Evolutionary conservation across 2,113 vertebrate species (phyloP), one percentile per base, ranked within the genome.

Genomic region (Verasper variegatus): DNA sequence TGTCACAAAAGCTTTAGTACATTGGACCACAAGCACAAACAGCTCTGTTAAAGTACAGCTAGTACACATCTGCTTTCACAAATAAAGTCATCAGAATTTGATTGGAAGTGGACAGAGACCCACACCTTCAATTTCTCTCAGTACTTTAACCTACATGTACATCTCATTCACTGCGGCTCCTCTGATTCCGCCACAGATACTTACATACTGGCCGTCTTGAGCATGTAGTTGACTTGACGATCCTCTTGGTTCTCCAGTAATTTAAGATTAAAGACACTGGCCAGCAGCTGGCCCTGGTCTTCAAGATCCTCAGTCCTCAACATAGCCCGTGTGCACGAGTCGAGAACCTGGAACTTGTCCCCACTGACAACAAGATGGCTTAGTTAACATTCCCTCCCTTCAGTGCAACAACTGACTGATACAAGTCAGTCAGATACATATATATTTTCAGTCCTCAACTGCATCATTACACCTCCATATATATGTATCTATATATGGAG

Each of bases 241-340:
- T 97, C 98, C 21, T 98, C 96, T 0, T 97, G 93, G 0, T 99
- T 99, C 90, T 99, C 97, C 70, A 99, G 92, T 31, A 99, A 95
- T 56, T 93, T 94, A 27, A 99, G 89, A 83, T 96, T 96, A 85
- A 99, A 99, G 70, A 96, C 95, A 0, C 94, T 96, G 67, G 97
- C 97, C 85, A 99, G 90, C 2, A 95, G 94, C 92, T 98, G 97
- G 1, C 98, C 98, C 82, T 99, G 97, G 88, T 98, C 97, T 74
- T 98, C 97, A 68, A 97, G 89, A 57, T 98, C 97, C 83, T 99
- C 97, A 2, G 97, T 97, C 0, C 98, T 95, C 76, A 99, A 92
- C 88, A 99, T 97, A 8, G 97, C 95, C 18, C 97, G 93, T 0
- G 95, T 92, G 67, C 97, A 97, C 0, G 96, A 97, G 88, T 99